A percentile compares a stretch with the other conserved stretches of the same genome.
Evolutionary conservation across 2,888 invertebrate species (phyloP).

Genomic region (Calephelis perditalis): DNA sequence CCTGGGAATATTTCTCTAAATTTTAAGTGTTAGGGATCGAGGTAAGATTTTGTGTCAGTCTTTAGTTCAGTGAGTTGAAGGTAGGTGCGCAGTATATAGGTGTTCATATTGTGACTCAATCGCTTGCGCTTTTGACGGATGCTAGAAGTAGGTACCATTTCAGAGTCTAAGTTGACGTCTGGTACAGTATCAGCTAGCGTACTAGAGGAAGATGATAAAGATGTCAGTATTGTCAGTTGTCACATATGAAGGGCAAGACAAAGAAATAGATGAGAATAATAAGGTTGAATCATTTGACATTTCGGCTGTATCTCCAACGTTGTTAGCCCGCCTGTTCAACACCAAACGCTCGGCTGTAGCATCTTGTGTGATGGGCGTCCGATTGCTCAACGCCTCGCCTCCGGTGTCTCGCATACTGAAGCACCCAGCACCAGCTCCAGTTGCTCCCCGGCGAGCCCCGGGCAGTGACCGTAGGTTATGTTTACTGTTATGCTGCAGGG

Average conservation of each 20-base stretch:
- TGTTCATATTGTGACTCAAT: conserved; percentile 24
- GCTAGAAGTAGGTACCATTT: conserved; percentile 20
- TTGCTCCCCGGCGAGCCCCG: too few relatives aligned
- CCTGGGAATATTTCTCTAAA: conserved; percentile 17
- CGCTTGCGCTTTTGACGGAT: conserved; percentile 17
- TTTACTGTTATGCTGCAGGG: neutral
- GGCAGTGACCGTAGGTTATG: neutral
- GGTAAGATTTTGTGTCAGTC: conserved; percentile 16
- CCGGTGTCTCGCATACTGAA: too few relatives aligned
- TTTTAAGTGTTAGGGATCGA: conserved; percentile 16
- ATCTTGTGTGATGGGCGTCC: neutral
- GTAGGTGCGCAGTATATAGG: conserved; percentile 20
- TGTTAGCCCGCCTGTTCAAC: conserved; percentile 16
- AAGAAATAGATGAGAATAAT: conserved; percentile 24
- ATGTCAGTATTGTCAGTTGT: conserved; percentile 20
- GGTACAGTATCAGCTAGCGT: conserved; percentile 20
- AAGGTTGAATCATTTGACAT: conserved; percentile 20
- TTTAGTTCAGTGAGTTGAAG: conserved; percentile 17
- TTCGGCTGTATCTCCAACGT: conserved; percentile 17
- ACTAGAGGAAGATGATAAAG: conserved; percentile 15
- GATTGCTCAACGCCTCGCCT: neutral
- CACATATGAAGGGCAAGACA: conserved; percentile 23
- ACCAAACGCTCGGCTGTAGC: neutral
- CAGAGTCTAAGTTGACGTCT: conserved; percentile 20
- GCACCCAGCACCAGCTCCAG: too few relatives aligned